These are phyloP conservation scores for Hestina assimilis DNA, from an alignment of 1,140 invertebrate species.

Conservation along the genomic window DNA sequence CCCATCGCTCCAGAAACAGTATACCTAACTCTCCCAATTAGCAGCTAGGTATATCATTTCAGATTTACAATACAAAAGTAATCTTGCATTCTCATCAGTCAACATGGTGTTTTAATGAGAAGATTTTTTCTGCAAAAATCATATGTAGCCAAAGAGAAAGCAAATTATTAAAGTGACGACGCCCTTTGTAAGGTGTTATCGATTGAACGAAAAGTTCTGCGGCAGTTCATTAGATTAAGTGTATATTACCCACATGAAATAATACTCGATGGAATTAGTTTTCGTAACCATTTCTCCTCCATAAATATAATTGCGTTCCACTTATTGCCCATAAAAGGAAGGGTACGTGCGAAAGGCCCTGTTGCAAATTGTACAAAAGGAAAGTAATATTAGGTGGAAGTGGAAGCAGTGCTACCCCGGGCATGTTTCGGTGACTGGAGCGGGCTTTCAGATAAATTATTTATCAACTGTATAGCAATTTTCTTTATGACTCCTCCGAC, in stretches of 20 bases:
- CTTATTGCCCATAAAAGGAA: constrained; percentile 77
- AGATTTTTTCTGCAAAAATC: too few species aligned
- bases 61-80: constrained; percentile 20
- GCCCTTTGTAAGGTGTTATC: too few species aligned
- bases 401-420: constrained; percentile 61
- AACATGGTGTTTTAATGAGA: too few species aligned
- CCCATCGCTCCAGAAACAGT: constrained; percentile 55
- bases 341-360: constrained; percentile 73
- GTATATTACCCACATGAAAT: constrained; percentile 44
- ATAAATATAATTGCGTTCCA: constrained; percentile 78
- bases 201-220: constrained; percentile 12
- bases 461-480: constrained; percentile 79
- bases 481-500: constrained; percentile 78
- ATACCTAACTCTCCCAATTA: constrained; percentile 67
- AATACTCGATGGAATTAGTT: constrained; percentile 71
- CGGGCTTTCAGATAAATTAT: constrained; percentile 77
- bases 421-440: constrained; percentile 72
- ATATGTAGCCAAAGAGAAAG: too few species aligned
- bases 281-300: constrained; percentile 66
- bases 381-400: constrained; percentile 76
- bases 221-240: constrained; percentile 47
- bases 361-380: constrained; percentile 77
- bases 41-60: constrained; percentile 38
- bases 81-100: constrained; percentile 1
- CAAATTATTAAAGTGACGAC: too few species aligned